phyloP scores from a whole-genome alignment of 2,797 vertebrate species.

The Salmo trutta region DNA sequence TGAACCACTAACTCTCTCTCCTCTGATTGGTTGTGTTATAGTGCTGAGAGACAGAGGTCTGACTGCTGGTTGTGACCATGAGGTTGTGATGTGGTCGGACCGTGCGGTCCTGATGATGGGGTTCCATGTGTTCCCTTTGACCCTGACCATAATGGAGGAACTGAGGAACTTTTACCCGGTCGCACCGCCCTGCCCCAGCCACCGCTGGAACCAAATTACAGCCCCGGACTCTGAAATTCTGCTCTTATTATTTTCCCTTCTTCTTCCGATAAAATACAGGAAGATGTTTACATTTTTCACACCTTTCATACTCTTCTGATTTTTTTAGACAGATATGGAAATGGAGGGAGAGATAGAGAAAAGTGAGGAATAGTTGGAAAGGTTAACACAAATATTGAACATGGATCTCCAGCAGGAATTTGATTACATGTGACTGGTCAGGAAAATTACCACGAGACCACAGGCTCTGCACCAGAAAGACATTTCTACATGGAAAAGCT shows the following conservation, averaged over 20 bases:
- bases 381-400: not conserved
- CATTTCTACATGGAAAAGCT: constrained; percentile 64
- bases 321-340: not conserved
- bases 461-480: constrained; percentile 38
- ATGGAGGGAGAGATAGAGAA: not conserved
- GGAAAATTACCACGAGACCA: not conserved
- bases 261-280: constrained; percentile 72
- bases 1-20: constrained; percentile 42
- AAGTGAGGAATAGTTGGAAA: not conserved
- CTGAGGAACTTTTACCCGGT: constrained; percentile 68
- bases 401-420: not conserved
- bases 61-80: constrained; percentile 77
- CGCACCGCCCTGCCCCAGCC: not conserved
- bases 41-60: constrained; percentile 74
- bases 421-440: not conserved
- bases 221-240: constrained; percentile 78
- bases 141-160: constrained; percentile 81
- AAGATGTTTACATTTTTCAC: not conserved
- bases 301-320: no score
- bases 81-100: constrained; percentile 79
- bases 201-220: constrained; percentile 82
- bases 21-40: constrained; percentile 71
- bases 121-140: constrained; percentile 79
- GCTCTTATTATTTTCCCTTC: constrained; percentile 81
- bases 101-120: constrained; percentile 77